Evolutionary conservation across 2,888 invertebrate genomes (phyloP), one percentile per base, ranked within the genome.

Genomic region (Meliscaeva auricollis): DNA sequence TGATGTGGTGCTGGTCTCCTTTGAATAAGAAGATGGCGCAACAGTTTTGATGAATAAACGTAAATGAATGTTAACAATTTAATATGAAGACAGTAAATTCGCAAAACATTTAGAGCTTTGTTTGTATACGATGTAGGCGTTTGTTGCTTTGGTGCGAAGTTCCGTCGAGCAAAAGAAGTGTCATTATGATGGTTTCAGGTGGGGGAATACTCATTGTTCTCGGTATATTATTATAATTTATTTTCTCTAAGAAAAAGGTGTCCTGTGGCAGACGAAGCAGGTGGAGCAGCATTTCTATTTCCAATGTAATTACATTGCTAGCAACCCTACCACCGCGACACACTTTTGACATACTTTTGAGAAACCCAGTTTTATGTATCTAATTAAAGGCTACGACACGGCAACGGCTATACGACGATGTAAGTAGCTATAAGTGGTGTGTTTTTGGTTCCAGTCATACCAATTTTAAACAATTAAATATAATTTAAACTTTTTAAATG

Each of bases 81-180:
- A 41, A 60, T 60, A 60, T 60, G 41, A 41, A 60, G 60, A n/a
- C 22, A 38, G 20, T 22, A 38, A 58, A 58, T 58, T 20, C 38
- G 41, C 41, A 26, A 26, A 26, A 58, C n/a, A 15, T 32, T 41
- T 38, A 41, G 22, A 41, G 38, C 22, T 41, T 41, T 41, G 13
- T 7, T 2, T 32, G 6, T 32, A 32, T 54, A 54, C 13, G n/a
- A 41, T 13, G 41, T 13, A 11, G 13, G 13, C 1, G 13, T 13
- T 15, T 5, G 44, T n/a, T n/a, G n/a, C n/a, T n/a, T n/a, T n/a
- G 44, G n/a, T 15, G 15, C n/a, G 4, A 15, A 6, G n/a, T 22
- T 52, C 52, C 22, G 52, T 0, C n/a, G 52, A 52, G 26, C 52
- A 52, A 26, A 22, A 41, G n/a, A 20, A 11, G 17, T n/a, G 13